phyloP scores from a whole-genome alignment of 2,113 vertebrate genomes.

The Lophotis ruficrista region DNA sequence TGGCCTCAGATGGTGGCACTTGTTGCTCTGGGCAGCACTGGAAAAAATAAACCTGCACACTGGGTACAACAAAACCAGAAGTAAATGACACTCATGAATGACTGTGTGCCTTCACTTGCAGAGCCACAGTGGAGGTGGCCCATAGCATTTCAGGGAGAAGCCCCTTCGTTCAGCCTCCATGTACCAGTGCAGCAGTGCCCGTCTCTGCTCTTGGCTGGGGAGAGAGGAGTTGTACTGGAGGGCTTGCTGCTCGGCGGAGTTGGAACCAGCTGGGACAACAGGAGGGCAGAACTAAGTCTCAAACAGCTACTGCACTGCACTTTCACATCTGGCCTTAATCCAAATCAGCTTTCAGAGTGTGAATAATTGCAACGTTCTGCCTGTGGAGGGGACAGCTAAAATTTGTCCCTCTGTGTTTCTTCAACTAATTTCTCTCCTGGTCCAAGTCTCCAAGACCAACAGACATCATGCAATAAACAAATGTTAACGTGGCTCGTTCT shows the following conservation, averaged over 20 bases:
- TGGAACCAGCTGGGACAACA: background rate
- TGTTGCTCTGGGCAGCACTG: background rate
- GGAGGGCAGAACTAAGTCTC: background rate
- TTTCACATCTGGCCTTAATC: background rate
- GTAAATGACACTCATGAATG: too few species aligned
- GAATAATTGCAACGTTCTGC: background rate
- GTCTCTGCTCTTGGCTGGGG: too few species aligned
- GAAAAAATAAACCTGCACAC: background rate
- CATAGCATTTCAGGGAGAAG: background rate
- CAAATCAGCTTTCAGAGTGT: background rate
- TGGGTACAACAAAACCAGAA: background rate
- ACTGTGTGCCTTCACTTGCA: background rate
- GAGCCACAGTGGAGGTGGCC: background rate
- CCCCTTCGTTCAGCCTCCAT: background rate
- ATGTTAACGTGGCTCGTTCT: conserved; percentile 26
- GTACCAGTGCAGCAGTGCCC: too few species aligned
- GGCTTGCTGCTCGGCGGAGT: background rate
- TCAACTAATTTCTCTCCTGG: background rate
- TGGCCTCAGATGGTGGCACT: background rate
- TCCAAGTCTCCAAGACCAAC: background rate
- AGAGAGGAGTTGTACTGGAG: background rate
- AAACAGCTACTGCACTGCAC: background rate
- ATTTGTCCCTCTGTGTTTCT: background rate
- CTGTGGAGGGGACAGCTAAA: background rate
- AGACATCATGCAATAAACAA: conserved; percentile 1